A percentile compares a stretch with the other conserved stretches of the same genome.
Conservation (phyloP, 2,113 vertebrate species). For the Saiga tatarica region DNA sequence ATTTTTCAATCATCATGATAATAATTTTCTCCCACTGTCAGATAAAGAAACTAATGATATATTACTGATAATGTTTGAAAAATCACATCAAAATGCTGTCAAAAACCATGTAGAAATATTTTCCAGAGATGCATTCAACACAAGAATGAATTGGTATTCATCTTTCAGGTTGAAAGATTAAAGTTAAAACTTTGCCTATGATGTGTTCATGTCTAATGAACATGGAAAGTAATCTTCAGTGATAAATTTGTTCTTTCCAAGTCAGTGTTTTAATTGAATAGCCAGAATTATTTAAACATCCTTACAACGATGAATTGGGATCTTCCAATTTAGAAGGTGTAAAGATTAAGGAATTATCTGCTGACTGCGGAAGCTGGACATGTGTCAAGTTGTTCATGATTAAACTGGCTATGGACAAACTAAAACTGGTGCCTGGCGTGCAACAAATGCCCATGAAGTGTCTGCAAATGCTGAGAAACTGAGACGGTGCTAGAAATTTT, state of each 20-base stretch:
- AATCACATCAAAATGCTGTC: background rate
- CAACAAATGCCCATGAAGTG: background rate
- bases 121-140: background rate
- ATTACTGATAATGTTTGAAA: slow-evolving; percentile 49
- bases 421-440: background rate
- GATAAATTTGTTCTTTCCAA: background rate
- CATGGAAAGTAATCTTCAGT: background rate
- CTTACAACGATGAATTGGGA: background rate
- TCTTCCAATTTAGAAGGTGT: background rate
- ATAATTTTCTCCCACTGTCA: slow-evolving; percentile 31
- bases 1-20: background rate
- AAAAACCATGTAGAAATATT: slow-evolving; percentile 15
- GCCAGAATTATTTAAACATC: background rate
- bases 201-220: slow-evolving; percentile 6
- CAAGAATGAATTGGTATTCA: background rate
- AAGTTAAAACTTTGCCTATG: slow-evolving; percentile 6
- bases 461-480: background rate
- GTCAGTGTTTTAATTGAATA: background rate
- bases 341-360: background rate
- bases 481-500: background rate
- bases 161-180: slow-evolving; percentile 15
- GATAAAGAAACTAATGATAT: slow-evolving; percentile 6
- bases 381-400: background rate
- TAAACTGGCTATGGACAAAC: background rate
- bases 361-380: background rate